Evolutionary conservation across 2,797 vertebrate species (phyloP).

Genomic region (Danio tinwini): DNA sequence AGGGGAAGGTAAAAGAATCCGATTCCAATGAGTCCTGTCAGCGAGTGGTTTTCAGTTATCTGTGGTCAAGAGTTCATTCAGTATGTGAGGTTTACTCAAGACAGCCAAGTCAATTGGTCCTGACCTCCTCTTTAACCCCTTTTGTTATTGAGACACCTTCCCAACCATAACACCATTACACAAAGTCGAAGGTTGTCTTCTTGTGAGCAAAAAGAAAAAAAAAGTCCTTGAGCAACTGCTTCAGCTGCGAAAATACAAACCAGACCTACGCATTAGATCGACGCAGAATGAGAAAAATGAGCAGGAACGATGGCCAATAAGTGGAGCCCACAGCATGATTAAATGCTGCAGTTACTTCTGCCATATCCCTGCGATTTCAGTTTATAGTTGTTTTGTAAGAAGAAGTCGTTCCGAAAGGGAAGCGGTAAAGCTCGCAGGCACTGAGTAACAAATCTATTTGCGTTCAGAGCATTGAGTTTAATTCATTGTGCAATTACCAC

Average conservation of each 20-base stretch:
- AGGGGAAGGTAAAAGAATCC: not conserved
- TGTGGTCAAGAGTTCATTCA: conserved; percentile 16
- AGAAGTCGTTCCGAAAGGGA: conserved; percentile 50
- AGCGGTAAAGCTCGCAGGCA: conserved; percentile 47
- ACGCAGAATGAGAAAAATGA: conserved; percentile 51
- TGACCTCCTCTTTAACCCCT: not conserved
- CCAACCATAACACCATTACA: not conserved
- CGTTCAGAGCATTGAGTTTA: conserved; percentile 16
- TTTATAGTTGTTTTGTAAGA: conserved; percentile 67
- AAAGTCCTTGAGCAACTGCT: conserved; percentile 69
- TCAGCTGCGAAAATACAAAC: conserved; percentile 56
- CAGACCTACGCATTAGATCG: not conserved
- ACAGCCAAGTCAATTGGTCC: conserved; percentile 2
- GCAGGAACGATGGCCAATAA: conserved; percentile 62
- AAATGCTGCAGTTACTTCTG: conserved; percentile 61
- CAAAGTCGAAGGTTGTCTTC: conserved; percentile 19
- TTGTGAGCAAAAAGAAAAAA: conserved; percentile 33
- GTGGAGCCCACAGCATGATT: conserved; percentile 69
- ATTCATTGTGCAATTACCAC: conserved; percentile 15
- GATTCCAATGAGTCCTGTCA: not conserved
- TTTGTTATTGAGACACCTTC: not conserved
- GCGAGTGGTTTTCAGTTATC: conserved; percentile 16
- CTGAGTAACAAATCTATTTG: conserved; percentile 33
- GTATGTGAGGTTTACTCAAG: not conserved
- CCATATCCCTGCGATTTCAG: conserved; percentile 49